Conservation (phyloP, 37 sponge, comb jelly and placozoan species). For the Oopsacas minuta region DNA sequence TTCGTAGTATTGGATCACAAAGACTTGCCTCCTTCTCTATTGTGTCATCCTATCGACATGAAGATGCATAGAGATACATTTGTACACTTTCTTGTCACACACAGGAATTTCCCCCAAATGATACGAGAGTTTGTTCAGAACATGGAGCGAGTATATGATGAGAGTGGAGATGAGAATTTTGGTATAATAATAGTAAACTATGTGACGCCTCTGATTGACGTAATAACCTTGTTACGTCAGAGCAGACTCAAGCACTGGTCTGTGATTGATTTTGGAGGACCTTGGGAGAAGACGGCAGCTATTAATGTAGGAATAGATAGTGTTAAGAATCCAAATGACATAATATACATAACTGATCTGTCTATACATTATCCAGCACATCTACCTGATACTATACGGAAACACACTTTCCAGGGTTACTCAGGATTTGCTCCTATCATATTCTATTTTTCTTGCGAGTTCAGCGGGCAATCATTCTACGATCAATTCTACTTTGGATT, state of each 20-base stretch:
- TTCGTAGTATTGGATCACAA: not conserved
- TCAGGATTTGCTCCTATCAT: conserved; percentile 1
- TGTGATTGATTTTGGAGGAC: not conserved
- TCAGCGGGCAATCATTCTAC: not conserved
- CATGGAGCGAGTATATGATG: not conserved
- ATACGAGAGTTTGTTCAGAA: not conserved
- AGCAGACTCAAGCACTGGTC: conserved; percentile 12
- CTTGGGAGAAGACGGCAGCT: conserved; percentile 2
- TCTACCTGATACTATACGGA: not conserved
- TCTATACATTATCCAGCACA: not conserved
- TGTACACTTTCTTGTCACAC: conserved; percentile 9
- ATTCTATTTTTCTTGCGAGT: not conserved
- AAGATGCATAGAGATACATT: not conserved
- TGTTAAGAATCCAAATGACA: not conserved
- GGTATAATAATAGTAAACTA: conserved; percentile 1
- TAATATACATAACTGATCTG: not conserved
- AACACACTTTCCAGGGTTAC: conserved; percentile 7
- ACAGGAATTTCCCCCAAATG: not conserved
- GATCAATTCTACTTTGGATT: not conserved
- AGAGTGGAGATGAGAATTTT: not conserved
- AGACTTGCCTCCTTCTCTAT: not conserved
- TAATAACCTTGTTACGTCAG: not conserved
- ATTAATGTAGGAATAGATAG: not conserved
- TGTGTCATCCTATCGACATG: not conserved
- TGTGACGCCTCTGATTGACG: not conserved